phyloP scores from a whole-genome alignment of 2,113 vertebrate species.

The Piprites chloris region DNA sequence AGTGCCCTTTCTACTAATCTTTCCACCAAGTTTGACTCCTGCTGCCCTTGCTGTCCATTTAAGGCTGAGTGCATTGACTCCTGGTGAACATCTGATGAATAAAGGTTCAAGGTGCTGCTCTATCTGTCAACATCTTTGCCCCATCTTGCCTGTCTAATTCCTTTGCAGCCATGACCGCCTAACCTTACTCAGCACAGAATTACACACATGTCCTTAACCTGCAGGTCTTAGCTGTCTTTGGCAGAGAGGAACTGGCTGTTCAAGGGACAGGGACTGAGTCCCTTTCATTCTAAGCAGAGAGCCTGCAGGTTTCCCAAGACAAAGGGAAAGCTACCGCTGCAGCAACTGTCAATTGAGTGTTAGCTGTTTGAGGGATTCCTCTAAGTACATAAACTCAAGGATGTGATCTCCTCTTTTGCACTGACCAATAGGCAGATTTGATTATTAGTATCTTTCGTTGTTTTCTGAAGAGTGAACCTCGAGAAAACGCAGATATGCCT shows the following conservation, averaged over 20 bases:
- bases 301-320: background rate
- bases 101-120: background rate
- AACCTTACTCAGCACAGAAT: background rate
- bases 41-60: background rate
- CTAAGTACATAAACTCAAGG: rapidly evolving
- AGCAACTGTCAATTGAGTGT: background rate
- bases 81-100: background rate
- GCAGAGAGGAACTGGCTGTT: background rate
- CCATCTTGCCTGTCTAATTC: background rate
- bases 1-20: background rate
- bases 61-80: background rate
- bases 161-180: background rate
- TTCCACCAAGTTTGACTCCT: background rate
- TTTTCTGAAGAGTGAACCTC: background rate
- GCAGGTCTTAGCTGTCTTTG: background rate
- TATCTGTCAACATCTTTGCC: background rate
- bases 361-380: background rate
- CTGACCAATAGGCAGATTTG: background rate
- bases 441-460: background rate
- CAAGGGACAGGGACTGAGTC: background rate
- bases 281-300: background rate
- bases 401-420: background rate
- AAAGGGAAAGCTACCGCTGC: background rate
- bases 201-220: rapidly evolving
- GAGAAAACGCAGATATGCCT: background rate